Conservation (phyloP, 2,113 vertebrate genomes). For the Cavia aperea region DNA sequence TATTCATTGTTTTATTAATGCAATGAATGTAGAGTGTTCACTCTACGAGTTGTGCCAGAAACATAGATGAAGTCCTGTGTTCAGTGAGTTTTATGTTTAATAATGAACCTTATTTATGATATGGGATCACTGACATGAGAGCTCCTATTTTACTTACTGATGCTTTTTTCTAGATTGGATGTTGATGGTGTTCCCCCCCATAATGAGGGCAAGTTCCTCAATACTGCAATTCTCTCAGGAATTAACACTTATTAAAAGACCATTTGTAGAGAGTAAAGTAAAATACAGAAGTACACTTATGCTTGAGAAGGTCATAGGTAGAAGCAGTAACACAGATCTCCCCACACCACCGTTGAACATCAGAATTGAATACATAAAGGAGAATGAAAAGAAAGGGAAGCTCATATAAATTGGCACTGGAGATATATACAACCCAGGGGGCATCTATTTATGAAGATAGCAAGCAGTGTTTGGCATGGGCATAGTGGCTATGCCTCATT, state of each 20-base stretch:
- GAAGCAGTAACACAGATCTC: background rate
- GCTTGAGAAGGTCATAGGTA: background rate
- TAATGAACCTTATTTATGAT: background rate
- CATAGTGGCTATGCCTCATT: background rate
- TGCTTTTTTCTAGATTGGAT: background rate
- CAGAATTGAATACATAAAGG: background rate
- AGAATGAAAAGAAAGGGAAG: background rate
- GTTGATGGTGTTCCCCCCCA: background rate
- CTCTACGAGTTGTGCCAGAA: background rate
- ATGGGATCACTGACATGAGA: background rate
- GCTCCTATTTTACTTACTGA: background rate
- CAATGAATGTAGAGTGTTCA: background rate
- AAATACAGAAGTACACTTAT: background rate
- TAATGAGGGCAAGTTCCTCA: background rate
- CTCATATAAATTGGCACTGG: background rate
- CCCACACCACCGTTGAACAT: background rate
- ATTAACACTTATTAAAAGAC: background rate
- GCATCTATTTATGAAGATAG: background rate
- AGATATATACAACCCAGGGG: background rate
- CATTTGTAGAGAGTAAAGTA: background rate
- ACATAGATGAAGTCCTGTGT: background rate
- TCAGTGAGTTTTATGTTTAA: background rate
- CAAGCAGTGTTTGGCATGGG: background rate
- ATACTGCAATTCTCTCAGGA: background rate
- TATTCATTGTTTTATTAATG: background rate